Conservation (phyloP, 2,797 vertebrate species). For the Leucoraja ocellata region DNA sequence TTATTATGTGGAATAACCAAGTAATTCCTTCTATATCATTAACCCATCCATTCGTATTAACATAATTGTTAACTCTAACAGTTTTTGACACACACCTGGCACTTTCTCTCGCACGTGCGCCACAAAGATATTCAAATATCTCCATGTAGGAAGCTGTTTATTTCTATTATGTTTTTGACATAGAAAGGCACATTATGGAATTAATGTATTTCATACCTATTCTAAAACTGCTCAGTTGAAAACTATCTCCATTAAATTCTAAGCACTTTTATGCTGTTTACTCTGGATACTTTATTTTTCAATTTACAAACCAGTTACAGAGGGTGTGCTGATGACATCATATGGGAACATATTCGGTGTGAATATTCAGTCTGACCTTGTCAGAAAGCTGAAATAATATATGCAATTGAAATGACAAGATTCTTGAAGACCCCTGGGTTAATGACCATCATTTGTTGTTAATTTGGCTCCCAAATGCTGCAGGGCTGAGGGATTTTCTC, state of each 20-base stretch:
- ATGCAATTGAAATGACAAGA: conserved; percentile 32
- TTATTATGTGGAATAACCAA: conserved; percentile 40
- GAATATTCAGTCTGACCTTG: conserved; percentile 4
- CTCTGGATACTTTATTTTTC: background rate
- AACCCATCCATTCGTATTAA: conserved; percentile 43
- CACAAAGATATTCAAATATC: background rate
- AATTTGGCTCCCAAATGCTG: background rate
- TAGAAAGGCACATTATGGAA: background rate
- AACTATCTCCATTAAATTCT: background rate
- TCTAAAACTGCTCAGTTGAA: background rate
- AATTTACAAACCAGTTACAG: background rate
- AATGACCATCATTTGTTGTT: conserved; percentile 24
- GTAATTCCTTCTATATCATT: conserved; percentile 49
- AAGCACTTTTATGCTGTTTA: background rate
- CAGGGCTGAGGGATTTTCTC: background rate
- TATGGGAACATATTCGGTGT: background rate
- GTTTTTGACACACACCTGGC: background rate
- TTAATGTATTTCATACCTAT: background rate
- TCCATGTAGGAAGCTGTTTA: background rate
- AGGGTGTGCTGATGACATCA: background rate
- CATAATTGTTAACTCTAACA: background rate
- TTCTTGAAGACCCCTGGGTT: conserved; percentile 16
- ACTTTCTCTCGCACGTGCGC: background rate
- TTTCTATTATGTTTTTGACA: conserved; percentile 3
- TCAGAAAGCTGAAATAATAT: conserved; percentile 31